Evolutionary conservation across 2,113 vertebrate species (phyloP).

Genomic region (Taxidea taxus): DNA sequence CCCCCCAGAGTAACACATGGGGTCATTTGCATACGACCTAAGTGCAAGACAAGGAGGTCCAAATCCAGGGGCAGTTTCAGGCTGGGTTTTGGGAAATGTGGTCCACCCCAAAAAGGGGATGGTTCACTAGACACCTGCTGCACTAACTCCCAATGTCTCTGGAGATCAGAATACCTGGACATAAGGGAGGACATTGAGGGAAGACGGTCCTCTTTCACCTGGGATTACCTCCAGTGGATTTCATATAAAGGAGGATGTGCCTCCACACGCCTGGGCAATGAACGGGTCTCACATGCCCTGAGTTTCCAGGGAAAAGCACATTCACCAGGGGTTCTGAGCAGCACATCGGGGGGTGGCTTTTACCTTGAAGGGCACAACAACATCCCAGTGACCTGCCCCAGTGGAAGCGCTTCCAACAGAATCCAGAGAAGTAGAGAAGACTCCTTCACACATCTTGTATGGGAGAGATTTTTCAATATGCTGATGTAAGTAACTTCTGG

Average conservation of each 20-base stretch:
- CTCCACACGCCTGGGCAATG: constrained; percentile 39
- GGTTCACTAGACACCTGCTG: background rate
- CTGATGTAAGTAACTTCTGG: background rate
- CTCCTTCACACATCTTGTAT: fast-evolving
- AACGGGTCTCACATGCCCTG: constrained; percentile 48
- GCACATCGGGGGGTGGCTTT: background rate
- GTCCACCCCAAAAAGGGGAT: constrained; percentile 19
- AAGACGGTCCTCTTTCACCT: constrained; percentile 12
- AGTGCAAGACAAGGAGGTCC: fast-evolving
- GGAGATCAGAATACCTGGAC: constrained; percentile 50
- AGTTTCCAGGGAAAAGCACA: constrained; percentile 47
- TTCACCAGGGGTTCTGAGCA: constrained; percentile 13
- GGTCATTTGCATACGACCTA: fast-evolving
- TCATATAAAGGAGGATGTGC: constrained; percentile 45
- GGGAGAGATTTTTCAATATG: no score
- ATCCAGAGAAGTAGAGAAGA: background rate
- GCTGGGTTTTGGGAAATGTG: background rate
- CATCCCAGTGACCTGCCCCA: background rate
- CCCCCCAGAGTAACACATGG: fast-evolving
- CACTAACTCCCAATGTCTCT: constrained; percentile 53
- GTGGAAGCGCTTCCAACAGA: fast-evolving
- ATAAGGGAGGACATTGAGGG: background rate
- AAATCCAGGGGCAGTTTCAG: fast-evolving
- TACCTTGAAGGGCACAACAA: background rate
- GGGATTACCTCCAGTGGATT: constrained; percentile 50